A percentile compares a stretch with the other conserved stretches of the same genome.
These are phyloP conservation scores for Dicycla oo DNA, from an alignment of 2,888 invertebrate species.

Conservation along the genomic window DNA sequence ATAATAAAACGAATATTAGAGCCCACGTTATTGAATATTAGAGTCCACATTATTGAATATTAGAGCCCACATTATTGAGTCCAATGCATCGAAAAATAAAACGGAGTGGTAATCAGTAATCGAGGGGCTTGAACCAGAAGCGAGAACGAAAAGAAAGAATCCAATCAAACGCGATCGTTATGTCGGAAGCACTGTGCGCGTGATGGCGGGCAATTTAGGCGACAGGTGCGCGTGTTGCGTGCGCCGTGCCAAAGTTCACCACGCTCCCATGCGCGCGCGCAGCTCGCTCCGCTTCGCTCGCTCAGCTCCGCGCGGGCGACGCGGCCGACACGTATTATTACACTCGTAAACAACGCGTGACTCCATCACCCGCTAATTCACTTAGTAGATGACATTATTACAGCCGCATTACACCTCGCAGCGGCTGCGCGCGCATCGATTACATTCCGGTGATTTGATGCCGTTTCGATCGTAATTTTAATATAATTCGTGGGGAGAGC, in stretches of 20 bases:
- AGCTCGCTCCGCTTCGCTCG: slow-evolving; percentile 69
- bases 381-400: slow-evolving; percentile 81
- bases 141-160: slow-evolving; percentile 36
- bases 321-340: slow-evolving; percentile 70
- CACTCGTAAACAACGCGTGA: slow-evolving; percentile 79
- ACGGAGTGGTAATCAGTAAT: not conserved
- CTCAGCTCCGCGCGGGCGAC: slow-evolving; percentile 36
- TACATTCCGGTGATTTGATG: slow-evolving; percentile 73
- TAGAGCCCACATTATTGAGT: not conserved
- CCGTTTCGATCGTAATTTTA: slow-evolving; percentile 77
- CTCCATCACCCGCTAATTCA: slow-evolving; percentile 78
- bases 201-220: slow-evolving; percentile 40
- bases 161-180: slow-evolving; percentile 41
- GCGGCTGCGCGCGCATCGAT: slow-evolving; percentile 65
- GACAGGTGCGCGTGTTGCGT: slow-evolving; percentile 65
- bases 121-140: not conserved
- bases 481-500: slow-evolving; percentile 73
- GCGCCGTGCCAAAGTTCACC: slow-evolving; percentile 74
- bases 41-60: too few species aligned
- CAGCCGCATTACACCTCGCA: slow-evolving; percentile 74
- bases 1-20: not conserved
- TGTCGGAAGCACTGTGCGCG: slow-evolving; percentile 34
- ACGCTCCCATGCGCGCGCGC: slow-evolving; percentile 71
- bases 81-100: not conserved
- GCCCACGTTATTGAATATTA: too few species aligned